A percentile compares a stretch with the other conserved stretches of the same genome.
Evolutionary conservation across 2,113 vertebrate genomes (phyloP).

Genomic region (Tyto alba): DNA sequence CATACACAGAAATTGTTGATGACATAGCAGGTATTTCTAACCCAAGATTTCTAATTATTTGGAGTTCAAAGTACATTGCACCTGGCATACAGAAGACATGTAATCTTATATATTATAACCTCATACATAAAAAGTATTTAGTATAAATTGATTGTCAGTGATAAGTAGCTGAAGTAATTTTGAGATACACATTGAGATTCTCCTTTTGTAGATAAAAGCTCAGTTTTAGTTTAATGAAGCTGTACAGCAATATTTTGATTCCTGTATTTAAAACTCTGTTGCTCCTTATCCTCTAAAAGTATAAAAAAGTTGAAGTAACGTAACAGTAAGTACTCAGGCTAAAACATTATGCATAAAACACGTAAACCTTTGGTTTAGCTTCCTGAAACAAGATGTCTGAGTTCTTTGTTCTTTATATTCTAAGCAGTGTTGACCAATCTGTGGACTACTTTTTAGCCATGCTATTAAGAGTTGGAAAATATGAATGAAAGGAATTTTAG

Average conservation of each 20-base stretch:
- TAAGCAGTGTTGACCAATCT: neutral
- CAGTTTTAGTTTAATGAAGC: neutral
- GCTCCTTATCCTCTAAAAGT: neutral
- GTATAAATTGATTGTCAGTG: neutral
- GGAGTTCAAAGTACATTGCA: neutral
- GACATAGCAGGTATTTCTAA: conserved; percentile 88
- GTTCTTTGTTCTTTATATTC: neutral
- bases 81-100: neutral
- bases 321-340: neutral
- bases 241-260: neutral
- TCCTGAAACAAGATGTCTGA: neutral
- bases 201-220: neutral
- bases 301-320: neutral
- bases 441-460: neutral
- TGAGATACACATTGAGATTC: neutral
- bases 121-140: neutral
- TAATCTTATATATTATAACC: neutral
- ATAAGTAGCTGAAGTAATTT: neutral
- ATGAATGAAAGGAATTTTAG: neutral
- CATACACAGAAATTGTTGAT: conserved; percentile 95
- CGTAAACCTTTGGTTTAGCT: neutral
- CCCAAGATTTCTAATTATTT: neutral
- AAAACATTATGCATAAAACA: neutral
- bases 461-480: neutral
- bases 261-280: neutral